These are phyloP conservation scores for Stichodactyla mertensii DNA, from an alignment of 64 coral and sea anemone species.

Conservation along the genomic window DNA sequence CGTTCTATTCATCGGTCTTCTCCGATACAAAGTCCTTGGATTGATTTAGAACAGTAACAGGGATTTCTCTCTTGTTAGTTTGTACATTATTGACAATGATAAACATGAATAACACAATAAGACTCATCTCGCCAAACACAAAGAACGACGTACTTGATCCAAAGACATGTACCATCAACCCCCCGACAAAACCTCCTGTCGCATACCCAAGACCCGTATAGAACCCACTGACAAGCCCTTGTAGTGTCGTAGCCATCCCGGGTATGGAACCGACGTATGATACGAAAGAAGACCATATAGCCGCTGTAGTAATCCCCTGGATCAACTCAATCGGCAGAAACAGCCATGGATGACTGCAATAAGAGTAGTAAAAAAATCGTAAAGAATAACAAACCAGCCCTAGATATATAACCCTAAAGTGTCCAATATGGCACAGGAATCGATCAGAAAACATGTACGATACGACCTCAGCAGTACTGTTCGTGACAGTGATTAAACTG, in stretches of 20 bases:
- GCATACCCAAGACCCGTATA: constrained; percentile 93
- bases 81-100: constrained; percentile 85
- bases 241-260: constrained; percentile 71
- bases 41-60: background rate
- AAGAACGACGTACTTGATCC: constrained; percentile 94
- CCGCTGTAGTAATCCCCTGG: constrained; percentile 91
- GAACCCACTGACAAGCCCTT: constrained; percentile 92
- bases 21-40: background rate
- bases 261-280: constrained; percentile 79
- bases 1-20: background rate
- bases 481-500: constrained; percentile 75
- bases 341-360: constrained; percentile 85
- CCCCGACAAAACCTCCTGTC: constrained; percentile 77
- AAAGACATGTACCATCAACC: constrained; percentile 87
- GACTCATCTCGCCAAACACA: constrained; percentile 85
- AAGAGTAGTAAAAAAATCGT: constrained; percentile 97
- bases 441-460: constrained; percentile 85
- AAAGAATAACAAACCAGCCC: constrained; percentile 90
- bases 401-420: constrained; percentile 79
- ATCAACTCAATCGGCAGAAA: constrained; percentile 96
- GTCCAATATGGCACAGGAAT: constrained; percentile 71
- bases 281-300: constrained; percentile 96
- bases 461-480: constrained; percentile 83
- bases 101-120: constrained; percentile 88
- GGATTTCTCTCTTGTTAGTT: background rate